A percentile compares a stretch with the other conserved stretches of the same genome.
These are phyloP conservation scores for Cacatua alba DNA, from an alignment of 2,113 vertebrate genomes.

Conservation along the genomic window DNA sequence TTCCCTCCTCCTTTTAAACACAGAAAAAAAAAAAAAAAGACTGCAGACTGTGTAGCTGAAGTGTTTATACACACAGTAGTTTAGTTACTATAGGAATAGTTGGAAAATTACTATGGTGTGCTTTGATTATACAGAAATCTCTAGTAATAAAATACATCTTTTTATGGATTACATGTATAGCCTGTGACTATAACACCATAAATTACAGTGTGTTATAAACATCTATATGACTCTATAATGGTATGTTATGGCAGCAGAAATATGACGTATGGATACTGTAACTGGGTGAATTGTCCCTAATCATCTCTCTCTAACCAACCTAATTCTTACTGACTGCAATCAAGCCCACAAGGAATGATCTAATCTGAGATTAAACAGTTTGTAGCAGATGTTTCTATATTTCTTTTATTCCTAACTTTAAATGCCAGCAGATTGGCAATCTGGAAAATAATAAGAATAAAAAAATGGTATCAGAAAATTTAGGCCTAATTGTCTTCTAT, in stretches of 20 bases:
- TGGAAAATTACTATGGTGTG: conserved; percentile 43
- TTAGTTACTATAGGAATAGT: background rate
- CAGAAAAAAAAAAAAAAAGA: background rate
- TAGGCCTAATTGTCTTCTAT: background rate
- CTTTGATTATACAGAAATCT: conserved; percentile 24
- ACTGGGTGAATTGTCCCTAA: conserved; percentile 43
- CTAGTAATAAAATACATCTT: conserved; percentile 52
- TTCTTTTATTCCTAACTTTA: conserved; percentile 2
- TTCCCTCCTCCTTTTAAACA: background rate
- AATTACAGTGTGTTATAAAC: conserved; percentile 29
- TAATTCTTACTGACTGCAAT: conserved; percentile 54
- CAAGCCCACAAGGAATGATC: conserved; percentile 31
- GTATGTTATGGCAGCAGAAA: conserved; percentile 37
- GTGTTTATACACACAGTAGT: background rate
- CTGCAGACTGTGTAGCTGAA: background rate
- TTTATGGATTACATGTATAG: conserved; percentile 3
- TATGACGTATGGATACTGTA: conserved; percentile 1
- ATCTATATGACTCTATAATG: conserved; percentile 38
- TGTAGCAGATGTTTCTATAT: conserved; percentile 52
- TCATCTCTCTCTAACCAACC: conserved; percentile 38
- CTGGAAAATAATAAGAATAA: background rate
- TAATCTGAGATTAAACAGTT: conserved; percentile 36
- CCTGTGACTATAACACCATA: background rate
- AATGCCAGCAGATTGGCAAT: background rate
- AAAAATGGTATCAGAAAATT: background rate